phyloP scores from a whole-genome alignment of 1,140 invertebrate species.

The Platorchestia sp. region DNA sequence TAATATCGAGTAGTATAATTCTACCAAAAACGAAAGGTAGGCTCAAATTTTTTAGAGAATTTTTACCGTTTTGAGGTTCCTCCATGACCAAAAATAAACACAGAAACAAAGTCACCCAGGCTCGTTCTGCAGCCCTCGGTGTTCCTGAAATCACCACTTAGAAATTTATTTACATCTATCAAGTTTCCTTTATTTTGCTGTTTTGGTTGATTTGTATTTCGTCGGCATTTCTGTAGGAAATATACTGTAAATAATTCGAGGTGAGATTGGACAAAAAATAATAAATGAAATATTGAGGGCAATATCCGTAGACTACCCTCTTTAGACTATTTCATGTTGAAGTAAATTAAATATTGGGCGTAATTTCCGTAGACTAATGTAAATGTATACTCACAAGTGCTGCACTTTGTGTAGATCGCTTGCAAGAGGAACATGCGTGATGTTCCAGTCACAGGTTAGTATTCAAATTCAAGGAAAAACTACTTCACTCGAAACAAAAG shows the following conservation, averaged over 20 bases:
- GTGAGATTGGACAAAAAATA: neutral
- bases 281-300: neutral
- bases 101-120: too few species aligned
- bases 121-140: too few species aligned
- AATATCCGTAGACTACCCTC: neutral
- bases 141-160: too few species aligned
- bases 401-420: neutral
- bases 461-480: neutral
- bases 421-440: neutral
- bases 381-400: neutral
- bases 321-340: neutral
- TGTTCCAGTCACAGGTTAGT: neutral
- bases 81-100: too few species aligned
- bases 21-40: neutral
- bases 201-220: too few species aligned
- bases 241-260: neutral
- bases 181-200: too few species aligned
- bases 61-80: too few species aligned
- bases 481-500: too few species aligned
- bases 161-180: too few species aligned
- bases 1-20: neutral
- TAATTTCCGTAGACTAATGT: neutral
- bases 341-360: neutral
- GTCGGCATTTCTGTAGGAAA: too few species aligned
- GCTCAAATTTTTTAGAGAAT: too few species aligned